Conservation (phyloP, 2,113 vertebrate species). For the Oreochromis aureus region DNA sequence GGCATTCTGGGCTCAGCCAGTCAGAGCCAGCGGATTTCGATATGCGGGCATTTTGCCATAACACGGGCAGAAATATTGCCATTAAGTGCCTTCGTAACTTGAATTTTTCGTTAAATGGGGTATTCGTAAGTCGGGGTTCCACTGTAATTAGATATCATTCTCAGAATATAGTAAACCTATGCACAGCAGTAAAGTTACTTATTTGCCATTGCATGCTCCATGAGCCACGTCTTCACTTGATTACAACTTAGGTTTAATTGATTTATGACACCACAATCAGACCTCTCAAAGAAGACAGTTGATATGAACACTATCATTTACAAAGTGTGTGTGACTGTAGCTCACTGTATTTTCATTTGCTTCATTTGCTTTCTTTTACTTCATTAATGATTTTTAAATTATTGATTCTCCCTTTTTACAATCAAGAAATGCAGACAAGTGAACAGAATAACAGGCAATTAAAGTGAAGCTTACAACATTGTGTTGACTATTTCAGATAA, state of each 20-base stretch:
- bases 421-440: not conserved
- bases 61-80: too few species aligned
- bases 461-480: not conserved
- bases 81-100: too few species aligned
- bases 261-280: not conserved
- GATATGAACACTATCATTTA: not conserved
- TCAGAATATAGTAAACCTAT: not conserved
- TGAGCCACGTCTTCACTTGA: not conserved
- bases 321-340: not conserved
- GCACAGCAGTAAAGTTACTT: not conserved
- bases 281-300: not conserved
- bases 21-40: too few species aligned
- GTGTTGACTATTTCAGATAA: slow-evolving; percentile 35
- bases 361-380: not conserved
- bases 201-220: not conserved
- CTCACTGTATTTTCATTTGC: not conserved
- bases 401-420: not conserved
- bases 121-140: too few species aligned
- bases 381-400: not conserved
- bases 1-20: too few species aligned
- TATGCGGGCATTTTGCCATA: too few species aligned
- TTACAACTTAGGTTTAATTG: not conserved
- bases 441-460: not conserved
- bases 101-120: too few species aligned
- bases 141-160: not conserved